Base-by-base conservation (phyloP, 2,888 invertebrate species). In the Phyto melanocephala region DNA sequence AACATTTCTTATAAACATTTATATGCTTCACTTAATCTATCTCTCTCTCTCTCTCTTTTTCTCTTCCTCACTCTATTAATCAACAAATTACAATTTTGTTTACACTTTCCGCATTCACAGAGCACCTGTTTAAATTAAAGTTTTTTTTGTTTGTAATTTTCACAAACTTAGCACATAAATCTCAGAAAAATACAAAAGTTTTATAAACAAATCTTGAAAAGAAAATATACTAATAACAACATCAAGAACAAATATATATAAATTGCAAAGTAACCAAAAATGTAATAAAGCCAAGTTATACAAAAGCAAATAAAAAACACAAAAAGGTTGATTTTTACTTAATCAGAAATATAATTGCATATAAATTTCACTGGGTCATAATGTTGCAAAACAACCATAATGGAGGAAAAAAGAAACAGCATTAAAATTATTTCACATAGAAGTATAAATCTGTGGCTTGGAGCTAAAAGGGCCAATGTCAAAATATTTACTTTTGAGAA, bases 301-400 rank as follows among this genome's bases (percentile, higher is more conserved):
- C 47, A 65, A 50, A 35, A 54, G 11, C 28, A 17, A 42, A 67
- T 7, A 52, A 28, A 22, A 8, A n/a, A n/a, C 13, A 33, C 33
- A 33, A 60, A 54, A 76, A 63, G 42, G 42, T 70, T 65, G 70
- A 42, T 70, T 74, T 74, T 70, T 70, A 63, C 70, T 78, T 81
- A 81, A 81, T 81, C 78, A 81, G 70, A 81, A 56, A 70, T 70
- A 65, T 78, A 81, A 81, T 81, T 81, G 81, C 74, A 78, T 65
- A 81, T 81, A 81, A 75, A 81, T 78, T 74, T 78, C 65, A 70
- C 20, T 74, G 42, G 74, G 78, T 75, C 65, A 77, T 68, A 80
- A 63, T 56, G 45, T 33, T 45, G 1, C 33, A 67, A 28, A 56
- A 35, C 62, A 58, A n/a, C 50, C 20, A n/a, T 37, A 80, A 60